Percentiles rank a stretch among this genome's conserved stretches.
phyloP scores from a whole-genome alignment of 2,888 invertebrate genomes.

The Sisyra nigra region DNA sequence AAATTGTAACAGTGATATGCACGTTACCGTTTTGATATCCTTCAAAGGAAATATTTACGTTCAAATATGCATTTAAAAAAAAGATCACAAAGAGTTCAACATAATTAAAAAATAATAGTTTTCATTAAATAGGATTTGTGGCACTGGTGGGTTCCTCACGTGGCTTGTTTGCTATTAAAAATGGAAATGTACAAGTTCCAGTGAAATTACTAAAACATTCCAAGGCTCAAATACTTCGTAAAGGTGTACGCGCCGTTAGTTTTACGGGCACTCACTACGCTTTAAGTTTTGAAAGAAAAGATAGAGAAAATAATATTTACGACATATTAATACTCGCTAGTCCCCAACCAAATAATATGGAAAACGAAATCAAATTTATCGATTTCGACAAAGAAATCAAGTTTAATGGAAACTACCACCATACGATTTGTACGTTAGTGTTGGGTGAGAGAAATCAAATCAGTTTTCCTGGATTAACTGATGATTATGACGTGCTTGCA shows the following conservation, averaged over 20 bases:
- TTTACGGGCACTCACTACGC: conserved; percentile 12
- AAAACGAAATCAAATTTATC: conserved; percentile 27
- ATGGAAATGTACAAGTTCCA: conserved; percentile 35
- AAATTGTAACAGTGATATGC: no score
- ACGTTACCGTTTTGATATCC: no score
- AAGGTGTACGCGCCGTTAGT: conserved; percentile 21
- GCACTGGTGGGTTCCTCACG: conserved; percentile 35
- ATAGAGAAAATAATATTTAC: conserved; percentile 19
- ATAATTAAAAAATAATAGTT: neutral
- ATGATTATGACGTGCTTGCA: conserved; percentile 23
- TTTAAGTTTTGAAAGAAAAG: conserved; percentile 1
- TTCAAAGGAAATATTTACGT: no score
- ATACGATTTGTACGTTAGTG: conserved; percentile 36
- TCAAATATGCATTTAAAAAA: no score
- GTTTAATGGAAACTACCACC: conserved; percentile 30
- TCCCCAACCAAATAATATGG: conserved; percentile 33
- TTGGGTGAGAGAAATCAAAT: conserved; percentile 30
- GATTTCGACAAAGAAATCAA: conserved; percentile 21
- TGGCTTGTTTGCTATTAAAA: conserved; percentile 38
- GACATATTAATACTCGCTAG: conserved; percentile 40
- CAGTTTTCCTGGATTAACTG: conserved; percentile 25
- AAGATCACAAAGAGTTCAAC: no score
- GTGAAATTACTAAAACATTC: conserved; percentile 22
- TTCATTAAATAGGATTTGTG: conserved; percentile 26
- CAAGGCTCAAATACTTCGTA: conserved; percentile 23